Base-by-base conservation (phyloP, 1,140 invertebrate genomes). In the Oedothorax gibbosus region DNA sequence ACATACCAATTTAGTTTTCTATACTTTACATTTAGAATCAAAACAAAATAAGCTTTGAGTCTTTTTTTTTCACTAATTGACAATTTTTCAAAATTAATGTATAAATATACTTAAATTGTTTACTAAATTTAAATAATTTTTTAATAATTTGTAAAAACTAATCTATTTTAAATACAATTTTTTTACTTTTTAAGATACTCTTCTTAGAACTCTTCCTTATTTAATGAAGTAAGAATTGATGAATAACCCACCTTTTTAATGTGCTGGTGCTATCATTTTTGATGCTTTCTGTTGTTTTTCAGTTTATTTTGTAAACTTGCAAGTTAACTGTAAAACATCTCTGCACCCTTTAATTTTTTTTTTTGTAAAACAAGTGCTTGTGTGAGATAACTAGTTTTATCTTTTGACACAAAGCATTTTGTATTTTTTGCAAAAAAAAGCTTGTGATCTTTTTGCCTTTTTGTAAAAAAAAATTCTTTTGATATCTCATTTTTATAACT, bases 371-470 rank as follows among this genome's bases (percentile, higher is more conserved):
- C 73, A 54, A 83, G 69, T 85, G 83, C 83, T 85, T 85, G 54
- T 85, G 83, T 76, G 65, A 35, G 83, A 78, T 85, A 85, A 85
- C 57, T 54, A 57, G 75, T 77, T 51, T 85, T 85, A 85, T 85
- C 83, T 73, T 85, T 69, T 66, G n/a, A 78, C 83, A 85, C 54
- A 49, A 85, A 85, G 83, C 75, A 75, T 78, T 77, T 85, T 85
- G 66, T 56, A 75, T 78, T 85, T 85, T 15, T 14, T 8, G 53
- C 54, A 62, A 53, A 62, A 60, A 50, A 49, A 75, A 68, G 35
- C 69, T 82, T 82, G 80, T 73, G 80, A 82, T 82, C 68, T 68
- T 84, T 84, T 81, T 54, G 64, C 50, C 62, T 66, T 84, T 84
- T 69, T 81, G 51, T 81, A 71, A 71, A 71, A 66, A 64, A 15